Conservation (phyloP, 2,113 vertebrate species). For the Mirounga angustirostris region DNA sequence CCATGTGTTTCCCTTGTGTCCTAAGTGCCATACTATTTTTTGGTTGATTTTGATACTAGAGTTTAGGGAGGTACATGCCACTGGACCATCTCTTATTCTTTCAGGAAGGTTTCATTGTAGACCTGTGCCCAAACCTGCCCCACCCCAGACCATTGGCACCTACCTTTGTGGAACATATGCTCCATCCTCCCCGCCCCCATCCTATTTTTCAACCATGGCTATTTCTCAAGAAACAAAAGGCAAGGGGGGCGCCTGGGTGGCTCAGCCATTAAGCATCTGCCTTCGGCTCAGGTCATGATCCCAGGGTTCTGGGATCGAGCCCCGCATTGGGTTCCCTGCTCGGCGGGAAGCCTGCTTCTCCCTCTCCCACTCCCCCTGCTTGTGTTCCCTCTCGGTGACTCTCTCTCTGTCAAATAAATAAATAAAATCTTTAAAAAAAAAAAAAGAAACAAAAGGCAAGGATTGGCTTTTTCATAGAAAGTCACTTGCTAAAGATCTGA, state of each 20-base stretch:
- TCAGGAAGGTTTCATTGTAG: background rate
- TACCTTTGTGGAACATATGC: rapidly evolving
- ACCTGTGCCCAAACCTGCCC: background rate
- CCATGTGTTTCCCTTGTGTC: background rate
- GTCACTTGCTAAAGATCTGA: background rate
- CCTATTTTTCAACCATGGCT: background rate
- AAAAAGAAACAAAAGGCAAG: constrained; percentile 19
- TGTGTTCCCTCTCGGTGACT: no score
- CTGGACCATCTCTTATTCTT: background rate
- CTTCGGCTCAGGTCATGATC: no score
- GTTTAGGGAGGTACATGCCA: background rate
- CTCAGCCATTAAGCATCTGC: no score
- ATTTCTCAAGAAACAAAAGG: constrained; percentile 32
- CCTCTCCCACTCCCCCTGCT: no score
- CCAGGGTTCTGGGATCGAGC: no score
- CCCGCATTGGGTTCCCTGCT: no score
- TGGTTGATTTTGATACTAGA: background rate
- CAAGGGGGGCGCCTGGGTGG: background rate
- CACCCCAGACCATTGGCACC: background rate
- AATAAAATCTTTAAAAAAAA: no score
- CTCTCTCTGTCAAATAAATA: no score
- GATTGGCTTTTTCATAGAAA: background rate
- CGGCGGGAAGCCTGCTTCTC: no score
- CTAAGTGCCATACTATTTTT: background rate
- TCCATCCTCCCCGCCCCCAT: rapidly evolving